phyloP scores from a whole-genome alignment of 2,888 invertebrate genomes.

The Phortica magna region DNA sequence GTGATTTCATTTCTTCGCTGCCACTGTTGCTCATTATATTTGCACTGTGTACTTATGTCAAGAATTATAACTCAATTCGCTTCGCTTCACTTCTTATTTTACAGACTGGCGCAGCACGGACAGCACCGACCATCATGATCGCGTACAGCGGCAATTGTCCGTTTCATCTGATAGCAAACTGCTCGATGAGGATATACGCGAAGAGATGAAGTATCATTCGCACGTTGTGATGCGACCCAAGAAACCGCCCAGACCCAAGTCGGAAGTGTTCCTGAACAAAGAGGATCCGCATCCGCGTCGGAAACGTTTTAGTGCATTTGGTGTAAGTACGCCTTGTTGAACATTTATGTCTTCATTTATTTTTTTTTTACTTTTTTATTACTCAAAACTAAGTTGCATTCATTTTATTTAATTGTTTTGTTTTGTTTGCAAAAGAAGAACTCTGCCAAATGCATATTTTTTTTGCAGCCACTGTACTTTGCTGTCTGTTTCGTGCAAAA shows the following conservation, averaged over 20 bases:
- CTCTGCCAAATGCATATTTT: no score
- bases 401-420: no score
- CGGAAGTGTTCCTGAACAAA: slow-evolving; percentile 94
- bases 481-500: background rate
- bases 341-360: slow-evolving; percentile 22
- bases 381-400: no score
- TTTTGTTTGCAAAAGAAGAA: no score
- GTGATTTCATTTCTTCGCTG: background rate
- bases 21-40: background rate
- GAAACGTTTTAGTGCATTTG: slow-evolving; percentile 97
- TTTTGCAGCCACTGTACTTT: no score
- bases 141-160: slow-evolving; percentile 92
- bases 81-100: slow-evolving; percentile 61
- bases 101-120: slow-evolving; percentile 85
- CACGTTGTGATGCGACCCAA: slow-evolving; percentile 93
- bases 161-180: slow-evolving; percentile 95
- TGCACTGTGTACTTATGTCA: background rate
- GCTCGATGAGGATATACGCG: slow-evolving; percentile 92
- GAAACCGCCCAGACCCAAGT: slow-evolving; percentile 96
- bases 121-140: slow-evolving; percentile 86
- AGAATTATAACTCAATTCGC: slow-evolving; percentile 34
- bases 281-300: slow-evolving; percentile 86
- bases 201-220: slow-evolving; percentile 82
- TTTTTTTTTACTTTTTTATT: slow-evolving; percentile 37
- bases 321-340: slow-evolving; percentile 83